Evolutionary conservation across 92 coral and sea anemone genomes (phyloP).

Genomic region (Parazoanthus darwini): DNA sequence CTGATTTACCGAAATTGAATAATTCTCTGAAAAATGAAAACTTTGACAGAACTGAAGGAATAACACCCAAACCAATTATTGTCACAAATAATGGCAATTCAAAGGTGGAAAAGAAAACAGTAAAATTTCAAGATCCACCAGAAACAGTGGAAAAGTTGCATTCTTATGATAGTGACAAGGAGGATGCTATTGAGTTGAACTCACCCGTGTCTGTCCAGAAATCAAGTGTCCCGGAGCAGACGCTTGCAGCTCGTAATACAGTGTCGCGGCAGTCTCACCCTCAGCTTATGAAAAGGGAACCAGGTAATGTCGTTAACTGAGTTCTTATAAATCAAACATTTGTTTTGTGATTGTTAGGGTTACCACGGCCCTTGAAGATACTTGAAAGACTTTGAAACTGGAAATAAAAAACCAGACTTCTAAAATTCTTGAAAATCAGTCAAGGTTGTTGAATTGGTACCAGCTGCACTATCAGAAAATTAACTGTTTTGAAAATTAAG

Average conservation of each 20-base stretch:
- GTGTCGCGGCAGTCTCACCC: constrained; percentile 2
- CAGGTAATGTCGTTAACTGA: constrained; percentile 3
- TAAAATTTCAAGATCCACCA: constrained; percentile 42
- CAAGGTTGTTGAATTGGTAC: no score
- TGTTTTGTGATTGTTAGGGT: no score
- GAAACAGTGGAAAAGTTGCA: constrained; percentile 30
- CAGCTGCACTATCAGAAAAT: no score
- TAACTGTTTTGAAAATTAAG: no score
- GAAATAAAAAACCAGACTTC: no score
- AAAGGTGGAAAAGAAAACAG: constrained; percentile 39
- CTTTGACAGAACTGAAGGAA: constrained; percentile 31
- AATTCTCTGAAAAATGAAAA: constrained; percentile 34
- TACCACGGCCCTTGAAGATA: no score
- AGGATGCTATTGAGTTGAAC: not conserved
- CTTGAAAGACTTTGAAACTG: no score
- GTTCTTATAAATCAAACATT: no score
- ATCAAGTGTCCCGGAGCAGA: not conserved
- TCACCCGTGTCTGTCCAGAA: constrained; percentile 7
- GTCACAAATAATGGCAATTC: constrained; percentile 33
- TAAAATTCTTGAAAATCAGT: no score
- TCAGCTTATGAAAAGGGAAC: constrained; percentile 31
- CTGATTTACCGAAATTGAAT: constrained; percentile 13
- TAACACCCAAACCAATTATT: constrained; percentile 38
- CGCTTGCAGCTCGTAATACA: not conserved
- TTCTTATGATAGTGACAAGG: constrained; percentile 15